Percentiles rank a stretch among this genome's conserved stretches.
Evolutionary conservation across 2,113 vertebrate species (phyloP).

Genomic region (Mirounga angustirostris): DNA sequence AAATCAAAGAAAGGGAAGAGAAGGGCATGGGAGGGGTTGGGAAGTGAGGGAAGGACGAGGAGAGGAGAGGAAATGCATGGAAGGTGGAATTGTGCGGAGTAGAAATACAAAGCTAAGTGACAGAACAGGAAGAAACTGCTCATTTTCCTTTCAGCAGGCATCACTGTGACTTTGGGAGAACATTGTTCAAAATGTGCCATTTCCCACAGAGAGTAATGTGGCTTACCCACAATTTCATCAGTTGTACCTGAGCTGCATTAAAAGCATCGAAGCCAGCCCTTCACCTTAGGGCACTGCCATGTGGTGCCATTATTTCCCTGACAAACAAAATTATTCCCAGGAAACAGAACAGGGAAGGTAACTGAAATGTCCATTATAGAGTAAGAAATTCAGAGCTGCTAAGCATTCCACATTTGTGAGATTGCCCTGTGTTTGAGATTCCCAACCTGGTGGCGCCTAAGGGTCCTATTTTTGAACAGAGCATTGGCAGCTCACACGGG

Average conservation of each 20-base stretch:
- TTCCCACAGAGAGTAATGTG: constrained; percentile 38
- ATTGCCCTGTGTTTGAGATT: neutral
- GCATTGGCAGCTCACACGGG: neutral
- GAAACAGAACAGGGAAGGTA: constrained; percentile 25
- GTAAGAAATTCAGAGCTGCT: neutral
- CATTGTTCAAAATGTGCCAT: constrained; percentile 12
- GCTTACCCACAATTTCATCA: neutral
- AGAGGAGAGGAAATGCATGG: neutral
- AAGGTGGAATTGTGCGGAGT: neutral
- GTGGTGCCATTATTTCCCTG: constrained; percentile 34
- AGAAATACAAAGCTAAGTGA: neutral
- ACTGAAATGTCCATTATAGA: neutral
- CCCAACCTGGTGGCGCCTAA: neutral
- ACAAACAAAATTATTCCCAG: constrained; percentile 54
- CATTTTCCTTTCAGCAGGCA: constrained; percentile 23
- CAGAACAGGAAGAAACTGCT: neutral
- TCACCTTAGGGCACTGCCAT: constrained; percentile 14
- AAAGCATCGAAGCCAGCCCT: neutral
- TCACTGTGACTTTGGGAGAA: neutral
- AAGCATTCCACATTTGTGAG: neutral
- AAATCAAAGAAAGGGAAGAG: neutral
- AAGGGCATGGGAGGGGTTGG: neutral
- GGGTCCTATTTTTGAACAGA: neutral
- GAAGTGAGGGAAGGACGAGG: neutral
- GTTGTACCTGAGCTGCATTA: neutral